These are phyloP conservation scores for Nycticebus coucang DNA, from an alignment of 2,113 vertebrate species.

Conservation along the genomic window DNA sequence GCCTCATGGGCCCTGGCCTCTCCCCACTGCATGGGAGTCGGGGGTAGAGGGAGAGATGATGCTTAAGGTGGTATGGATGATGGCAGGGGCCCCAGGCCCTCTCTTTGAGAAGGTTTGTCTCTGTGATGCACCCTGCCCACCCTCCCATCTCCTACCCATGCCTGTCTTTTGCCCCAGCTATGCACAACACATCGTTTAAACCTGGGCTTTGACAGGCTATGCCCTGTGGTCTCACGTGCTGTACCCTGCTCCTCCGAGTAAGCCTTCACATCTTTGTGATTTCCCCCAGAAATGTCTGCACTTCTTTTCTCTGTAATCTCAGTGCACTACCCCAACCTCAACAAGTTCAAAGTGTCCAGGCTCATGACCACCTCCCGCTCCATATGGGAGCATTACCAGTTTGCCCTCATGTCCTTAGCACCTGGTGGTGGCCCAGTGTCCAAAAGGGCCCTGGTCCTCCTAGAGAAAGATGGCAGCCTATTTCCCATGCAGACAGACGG, in stretches of 20 bases:
- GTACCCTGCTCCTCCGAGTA: background rate
- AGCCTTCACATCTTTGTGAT: background rate
- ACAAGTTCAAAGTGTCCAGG: background rate
- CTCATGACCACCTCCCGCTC: rapidly evolving
- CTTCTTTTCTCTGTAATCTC: background rate
- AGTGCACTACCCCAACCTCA: background rate
- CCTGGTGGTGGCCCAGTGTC: rapidly evolving
- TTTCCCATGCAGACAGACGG: background rate
- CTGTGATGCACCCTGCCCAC: background rate
- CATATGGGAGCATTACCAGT: background rate
- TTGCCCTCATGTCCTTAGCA: background rate
- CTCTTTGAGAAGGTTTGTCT: background rate
- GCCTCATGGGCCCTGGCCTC: background rate
- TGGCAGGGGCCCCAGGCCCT: background rate
- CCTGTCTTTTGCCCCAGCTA: background rate
- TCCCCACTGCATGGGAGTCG: background rate
- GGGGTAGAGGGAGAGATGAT: rapidly evolving
- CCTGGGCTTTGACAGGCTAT: background rate
- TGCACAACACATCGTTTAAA: rapidly evolving
- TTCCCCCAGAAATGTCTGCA: background rate
- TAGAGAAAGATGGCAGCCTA: background rate
- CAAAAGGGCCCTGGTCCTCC: background rate
- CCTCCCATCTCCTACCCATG: background rate
- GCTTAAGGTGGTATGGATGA: background rate
- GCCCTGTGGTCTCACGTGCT: background rate